These are phyloP conservation scores for Epinephelus cyanopodus DNA, from an alignment of 2,113 vertebrate genomes.

Conservation along the genomic window DNA sequence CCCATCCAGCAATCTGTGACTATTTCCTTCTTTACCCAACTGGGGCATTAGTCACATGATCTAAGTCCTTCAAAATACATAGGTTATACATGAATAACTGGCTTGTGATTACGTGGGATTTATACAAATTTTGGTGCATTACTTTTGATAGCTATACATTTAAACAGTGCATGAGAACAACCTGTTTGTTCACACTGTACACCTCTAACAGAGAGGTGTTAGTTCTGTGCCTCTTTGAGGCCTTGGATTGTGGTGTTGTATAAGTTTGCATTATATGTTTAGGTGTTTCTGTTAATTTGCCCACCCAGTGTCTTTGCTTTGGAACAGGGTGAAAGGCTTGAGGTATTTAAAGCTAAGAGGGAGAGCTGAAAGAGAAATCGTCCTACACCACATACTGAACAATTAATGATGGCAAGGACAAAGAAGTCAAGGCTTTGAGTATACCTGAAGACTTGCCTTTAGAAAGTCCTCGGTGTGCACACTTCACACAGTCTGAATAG, in stretches of 20 bases:
- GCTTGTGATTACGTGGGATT: too few relatives aligned
- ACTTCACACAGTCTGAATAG: constrained; percentile 1
- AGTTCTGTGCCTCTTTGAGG: background rate
- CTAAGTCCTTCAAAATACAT: too few relatives aligned
- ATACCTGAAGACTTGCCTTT: background rate
- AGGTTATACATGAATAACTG: too few relatives aligned
- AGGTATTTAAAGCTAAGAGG: background rate
- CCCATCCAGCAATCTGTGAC: too few relatives aligned
- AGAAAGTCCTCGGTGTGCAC: background rate
- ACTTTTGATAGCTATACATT: too few relatives aligned
- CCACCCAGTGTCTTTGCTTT: background rate
- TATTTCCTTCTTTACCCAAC: too few relatives aligned
- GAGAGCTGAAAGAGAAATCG: background rate
- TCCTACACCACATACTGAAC: background rate
- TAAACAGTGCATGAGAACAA: too few relatives aligned
- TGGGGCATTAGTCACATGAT: too few relatives aligned
- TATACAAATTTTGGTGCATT: too few relatives aligned
- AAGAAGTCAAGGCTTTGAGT: background rate
- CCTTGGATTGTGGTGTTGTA: background rate
- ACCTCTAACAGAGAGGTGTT: too few relatives aligned
- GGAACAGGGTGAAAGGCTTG: background rate
- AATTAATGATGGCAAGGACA: constrained; percentile 12
- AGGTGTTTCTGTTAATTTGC: background rate
- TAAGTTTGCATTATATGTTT: background rate
- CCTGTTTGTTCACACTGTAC: too few relatives aligned